Base-by-base conservation (phyloP, 2,797 vertebrate genomes). In the Pangasius mekongensis region DNA sequence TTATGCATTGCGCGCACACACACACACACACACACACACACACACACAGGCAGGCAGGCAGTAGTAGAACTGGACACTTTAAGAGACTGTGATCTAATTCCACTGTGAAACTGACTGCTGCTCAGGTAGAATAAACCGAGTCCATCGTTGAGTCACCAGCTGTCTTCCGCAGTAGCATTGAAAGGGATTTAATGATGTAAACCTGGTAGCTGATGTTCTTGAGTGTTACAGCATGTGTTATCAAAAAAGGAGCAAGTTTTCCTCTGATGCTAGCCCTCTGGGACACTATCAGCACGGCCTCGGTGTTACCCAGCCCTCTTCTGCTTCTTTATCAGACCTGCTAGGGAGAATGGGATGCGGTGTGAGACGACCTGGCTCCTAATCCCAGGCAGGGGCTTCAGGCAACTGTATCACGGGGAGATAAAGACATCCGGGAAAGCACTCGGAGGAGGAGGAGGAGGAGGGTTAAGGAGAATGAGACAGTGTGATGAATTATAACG, bases 241-340 rank as follows among this genome's bases (percentile, higher is more conserved):
- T 95, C 94, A 94, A 22, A 90, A 92, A 89, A 76, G 64, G 73
- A 77, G 89, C 88, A 80, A 85, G 83, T 92, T 90, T 90, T 92
- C 87, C 92, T 94, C 90, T 94, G 94, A 94, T 94, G 92, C 93
- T 90, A 64, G 47, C 62, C 62, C 82, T 67, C 84, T 7, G 13
- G 14, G 88, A 77, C 62, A 30, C 87, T 87, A 89, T 87, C 89
- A 92, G 67, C 60, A 62, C 36, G 14, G 58, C 36, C 80, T 86
- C 36, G n/a, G 30, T 18, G 52, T 69, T 52, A 52, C 33, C 69
- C 82, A 33, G 39, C 80, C 52, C 64, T 62, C 33, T 67, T 30
- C 85, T 87, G 62, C 73, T 52, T 30, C 58, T 88, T 92, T 93
- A 92, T 91, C 91, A 89, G 87, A 33, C 62, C 73, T 77, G 77